A percentile compares a stretch with the other conserved stretches of the same genome.
phyloP scores from a whole-genome alignment of 1,140 invertebrate species.

The Scaptomyza graminum region DNA sequence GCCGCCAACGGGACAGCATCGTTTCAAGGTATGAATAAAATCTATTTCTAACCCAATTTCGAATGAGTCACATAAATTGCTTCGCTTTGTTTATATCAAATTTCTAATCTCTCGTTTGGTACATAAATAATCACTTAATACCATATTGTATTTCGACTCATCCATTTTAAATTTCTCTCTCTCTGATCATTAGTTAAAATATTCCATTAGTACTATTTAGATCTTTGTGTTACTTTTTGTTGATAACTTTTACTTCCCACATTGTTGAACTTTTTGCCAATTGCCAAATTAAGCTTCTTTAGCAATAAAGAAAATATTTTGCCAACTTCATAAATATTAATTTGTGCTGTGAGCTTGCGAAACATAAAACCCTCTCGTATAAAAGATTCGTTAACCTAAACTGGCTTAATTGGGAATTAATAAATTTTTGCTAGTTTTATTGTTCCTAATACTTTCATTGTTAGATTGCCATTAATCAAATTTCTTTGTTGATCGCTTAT shows the following conservation, averaged over 20 bases:
- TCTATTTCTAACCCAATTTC: no score
- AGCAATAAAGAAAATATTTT: neutral
- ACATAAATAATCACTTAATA: neutral
- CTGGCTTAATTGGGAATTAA: constrained; percentile 3
- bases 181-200: neutral
- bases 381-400: neutral
- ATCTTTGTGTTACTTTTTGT: neutral
- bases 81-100: neutral
- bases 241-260: neutral
- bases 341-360: neutral
- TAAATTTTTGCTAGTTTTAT: constrained; percentile 6
- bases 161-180: neutral
- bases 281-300: neutral
- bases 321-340: constrained; percentile 17
- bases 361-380: neutral
- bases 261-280: neutral
- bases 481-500: neutral
- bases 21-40: constrained; percentile 71
- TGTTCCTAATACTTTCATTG: neutral
- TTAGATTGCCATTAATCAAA: neutral
- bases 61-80: no score
- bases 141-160: neutral
- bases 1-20: constrained; percentile 72
- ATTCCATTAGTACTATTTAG: neutral
- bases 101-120: neutral